These are phyloP conservation scores for Meghimatium bilineatum DNA, from an alignment of 2,888 invertebrate genomes.

Conservation along the genomic window DNA sequence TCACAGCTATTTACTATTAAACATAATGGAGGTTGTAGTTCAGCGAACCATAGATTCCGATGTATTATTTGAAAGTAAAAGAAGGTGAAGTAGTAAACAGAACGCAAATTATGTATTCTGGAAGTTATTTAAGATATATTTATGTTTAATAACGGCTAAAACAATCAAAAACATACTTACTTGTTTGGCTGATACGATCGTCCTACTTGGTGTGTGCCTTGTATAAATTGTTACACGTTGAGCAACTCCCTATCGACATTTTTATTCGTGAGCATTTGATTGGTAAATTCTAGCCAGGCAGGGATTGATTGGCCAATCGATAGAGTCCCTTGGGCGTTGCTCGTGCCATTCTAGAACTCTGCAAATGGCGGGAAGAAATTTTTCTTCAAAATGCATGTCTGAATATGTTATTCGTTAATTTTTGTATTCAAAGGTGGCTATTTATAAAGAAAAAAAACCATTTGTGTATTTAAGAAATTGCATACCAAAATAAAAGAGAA, in stretches of 20 bases:
- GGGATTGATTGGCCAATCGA: conserved; percentile 15
- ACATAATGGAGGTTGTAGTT: too few relatives aligned
- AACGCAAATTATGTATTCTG: not conserved
- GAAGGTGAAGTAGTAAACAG: too few relatives aligned
- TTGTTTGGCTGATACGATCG: not conserved
- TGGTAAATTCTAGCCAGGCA: conserved; percentile 3
- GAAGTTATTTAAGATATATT: not conserved
- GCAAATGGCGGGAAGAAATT: conserved; percentile 24
- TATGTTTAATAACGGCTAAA: too few relatives aligned
- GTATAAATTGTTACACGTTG: not conserved
- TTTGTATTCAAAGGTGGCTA: not conserved
- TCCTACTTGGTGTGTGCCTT: not conserved
- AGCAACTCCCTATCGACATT: conserved; percentile 2
- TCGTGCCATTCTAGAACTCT: not conserved
- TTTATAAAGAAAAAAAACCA: too few relatives aligned
- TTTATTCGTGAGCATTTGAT: conserved; percentile 13
- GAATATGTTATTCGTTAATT: not conserved
- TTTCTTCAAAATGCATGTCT: not conserved
- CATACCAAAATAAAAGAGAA: too few relatives aligned
- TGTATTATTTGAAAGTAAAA: too few relatives aligned
- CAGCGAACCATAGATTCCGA: too few relatives aligned
- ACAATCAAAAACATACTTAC: not conserved
- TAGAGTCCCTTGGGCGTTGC: not conserved
- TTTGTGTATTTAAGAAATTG: too few relatives aligned
- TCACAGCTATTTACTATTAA: too few relatives aligned